phyloP scores from a whole-genome alignment of 2,113 vertebrate genomes.

The Martes martes region DNA sequence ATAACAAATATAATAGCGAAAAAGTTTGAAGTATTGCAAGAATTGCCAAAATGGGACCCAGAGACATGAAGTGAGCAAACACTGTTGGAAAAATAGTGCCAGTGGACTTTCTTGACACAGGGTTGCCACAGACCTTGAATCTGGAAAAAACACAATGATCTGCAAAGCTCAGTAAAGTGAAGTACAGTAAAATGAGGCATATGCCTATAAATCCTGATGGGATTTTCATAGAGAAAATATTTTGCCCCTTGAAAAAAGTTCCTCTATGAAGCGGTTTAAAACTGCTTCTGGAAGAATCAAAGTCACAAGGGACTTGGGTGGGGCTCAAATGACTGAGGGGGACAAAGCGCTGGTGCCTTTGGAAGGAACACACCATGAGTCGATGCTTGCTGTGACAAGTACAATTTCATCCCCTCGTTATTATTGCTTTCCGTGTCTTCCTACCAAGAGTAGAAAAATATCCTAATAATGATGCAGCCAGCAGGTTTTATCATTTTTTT shows the following conservation, averaged over 20 bases:
- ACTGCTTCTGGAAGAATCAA: neutral
- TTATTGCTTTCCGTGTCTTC: neutral
- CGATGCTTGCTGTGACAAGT: neutral
- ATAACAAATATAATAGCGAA: neutral
- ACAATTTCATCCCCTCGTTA: neutral
- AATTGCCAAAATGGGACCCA: neutral
- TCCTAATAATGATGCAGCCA: neutral
- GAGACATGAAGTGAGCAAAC: neutral
- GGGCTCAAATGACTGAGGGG: neutral
- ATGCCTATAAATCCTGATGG: neutral
- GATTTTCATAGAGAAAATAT: neutral
- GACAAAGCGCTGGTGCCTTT: neutral
- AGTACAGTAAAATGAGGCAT: neutral
- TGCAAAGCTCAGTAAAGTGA: neutral
- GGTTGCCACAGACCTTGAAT: neutral
- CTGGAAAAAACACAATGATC: neutral
- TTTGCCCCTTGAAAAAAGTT: neutral
- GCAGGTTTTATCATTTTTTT: neutral
- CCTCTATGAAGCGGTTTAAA: neutral
- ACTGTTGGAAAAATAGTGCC: neutral
- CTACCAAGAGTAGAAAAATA: neutral
- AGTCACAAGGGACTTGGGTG: neutral
- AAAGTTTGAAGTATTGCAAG: neutral
- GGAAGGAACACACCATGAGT: neutral
- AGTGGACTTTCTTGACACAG: neutral